Base-by-base conservation (phyloP, 2,797 vertebrate genomes). In the Silurus lanzhouensis region DNA sequence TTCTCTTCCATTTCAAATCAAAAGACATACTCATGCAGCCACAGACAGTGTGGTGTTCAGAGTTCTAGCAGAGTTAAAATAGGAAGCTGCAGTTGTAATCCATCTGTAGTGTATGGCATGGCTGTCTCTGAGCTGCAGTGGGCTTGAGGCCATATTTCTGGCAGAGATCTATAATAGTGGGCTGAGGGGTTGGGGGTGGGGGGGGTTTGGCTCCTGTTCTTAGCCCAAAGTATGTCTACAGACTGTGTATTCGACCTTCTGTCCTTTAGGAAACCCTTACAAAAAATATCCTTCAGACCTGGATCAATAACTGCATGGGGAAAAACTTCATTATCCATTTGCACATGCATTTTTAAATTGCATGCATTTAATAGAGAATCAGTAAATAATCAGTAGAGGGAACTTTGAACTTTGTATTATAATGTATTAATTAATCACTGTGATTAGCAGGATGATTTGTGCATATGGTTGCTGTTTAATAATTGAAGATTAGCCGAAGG, bases 401-500 rank as follows among this genome's bases (percentile, higher is more conserved):
- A n/a, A 60, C 2, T n/a, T 14, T 1, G 19, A 38, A 13, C 55
- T 68, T 67, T 31, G 19, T 77, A 76, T 76, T 55, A 12, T 6
- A 27, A 48, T 48, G 61, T n/a, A 63, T 48, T 5, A 66, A 27
- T 67, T 68, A 71, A 46, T 60, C n/a, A 13, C 55, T 66, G 25
- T 66, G 17, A 31, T 66, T 67, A 46, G 48, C 44, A 44, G 78
- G 1, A 61, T 55, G 31, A 77, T 67, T 58, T 75, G 57, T 10
- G 9, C 9, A 66, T 87, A 84, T 52, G 46, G 71, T 13, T 25
- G 52, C 75, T 67, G 67, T 74, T 83, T 52, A 52, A 27, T 67
- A 68, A 84, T 68, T 75, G 80, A 75, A 91, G 92, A 92, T 92
- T 92, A 90, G 6, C 57, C 83, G 64, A 83, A 91, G 89, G 90